Conservation (phyloP, 2,797 vertebrate species). For the Oceanodroma leucorhoa region DNA sequence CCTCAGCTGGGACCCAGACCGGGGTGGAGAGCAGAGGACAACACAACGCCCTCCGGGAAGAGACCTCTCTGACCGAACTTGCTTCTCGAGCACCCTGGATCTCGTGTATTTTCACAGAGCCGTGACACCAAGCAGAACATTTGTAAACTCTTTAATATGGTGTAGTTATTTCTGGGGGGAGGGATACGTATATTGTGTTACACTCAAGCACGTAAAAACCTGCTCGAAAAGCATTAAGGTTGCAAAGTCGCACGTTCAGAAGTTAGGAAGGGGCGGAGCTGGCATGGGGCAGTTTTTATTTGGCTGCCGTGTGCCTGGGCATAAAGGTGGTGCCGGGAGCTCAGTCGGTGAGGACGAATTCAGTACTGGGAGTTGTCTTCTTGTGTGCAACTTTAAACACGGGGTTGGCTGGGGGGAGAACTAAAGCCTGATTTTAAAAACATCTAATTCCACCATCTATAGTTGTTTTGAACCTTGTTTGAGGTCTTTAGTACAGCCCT, state of each 20-base stretch:
- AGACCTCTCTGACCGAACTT: neutral
- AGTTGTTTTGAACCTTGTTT: accelerated
- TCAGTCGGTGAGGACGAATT: neutral
- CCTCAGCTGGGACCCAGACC: neutral
- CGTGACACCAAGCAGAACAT: neutral
- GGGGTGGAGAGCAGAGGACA: neutral
- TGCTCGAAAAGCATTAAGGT: conserved; percentile 13
- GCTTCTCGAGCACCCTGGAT: neutral
- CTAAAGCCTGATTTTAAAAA: neutral
- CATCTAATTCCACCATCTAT: neutral
- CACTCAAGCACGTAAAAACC: neutral
- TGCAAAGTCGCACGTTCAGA: neutral
- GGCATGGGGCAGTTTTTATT: neutral
- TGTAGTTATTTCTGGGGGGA: conserved; percentile 49
- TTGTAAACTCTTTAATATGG: conserved; percentile 52
- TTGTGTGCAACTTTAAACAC: neutral
- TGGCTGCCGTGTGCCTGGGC: neutral
- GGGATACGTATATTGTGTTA: conserved; percentile 31
- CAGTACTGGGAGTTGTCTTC: neutral
- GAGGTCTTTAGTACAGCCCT: neutral
- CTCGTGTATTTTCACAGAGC: conserved; percentile 10
- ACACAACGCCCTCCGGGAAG: neutral
- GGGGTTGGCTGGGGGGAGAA: accelerated
- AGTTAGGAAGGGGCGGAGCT: neutral
- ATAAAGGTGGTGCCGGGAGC: neutral